Conservation (phyloP, 2,113 vertebrate species). For the Zosterops lateralis region DNA sequence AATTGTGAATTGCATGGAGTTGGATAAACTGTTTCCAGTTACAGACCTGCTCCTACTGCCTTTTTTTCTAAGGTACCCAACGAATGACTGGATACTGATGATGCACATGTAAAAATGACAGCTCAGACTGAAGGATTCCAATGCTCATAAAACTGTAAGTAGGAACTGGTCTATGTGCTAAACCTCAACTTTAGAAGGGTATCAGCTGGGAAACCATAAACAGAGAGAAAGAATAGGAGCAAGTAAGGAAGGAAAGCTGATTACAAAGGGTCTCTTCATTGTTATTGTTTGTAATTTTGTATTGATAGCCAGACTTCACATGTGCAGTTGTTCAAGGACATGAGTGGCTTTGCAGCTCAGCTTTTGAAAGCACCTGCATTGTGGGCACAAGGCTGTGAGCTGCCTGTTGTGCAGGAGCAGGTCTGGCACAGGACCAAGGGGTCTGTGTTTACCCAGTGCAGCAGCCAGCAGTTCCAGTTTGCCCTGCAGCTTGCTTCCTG, state of each 20-base stretch:
- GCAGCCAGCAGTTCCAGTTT: background rate
- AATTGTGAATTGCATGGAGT: background rate
- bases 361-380: background rate
- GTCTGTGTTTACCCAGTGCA: background rate
- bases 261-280: background rate
- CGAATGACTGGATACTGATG: background rate
- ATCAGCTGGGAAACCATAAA: background rate
- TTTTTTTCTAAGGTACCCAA: background rate
- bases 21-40: background rate
- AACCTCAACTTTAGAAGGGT: background rate
- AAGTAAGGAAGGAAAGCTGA: background rate
- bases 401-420: rapidly evolving
- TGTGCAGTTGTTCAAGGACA: background rate
- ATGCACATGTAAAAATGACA: background rate
- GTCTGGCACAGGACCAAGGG: background rate
- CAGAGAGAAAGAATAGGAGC: background rate
- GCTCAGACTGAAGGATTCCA: background rate
- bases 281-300: background rate
- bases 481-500: background rate
- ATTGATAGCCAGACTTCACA: background rate
- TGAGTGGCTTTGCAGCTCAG: background rate
- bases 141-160: background rate
- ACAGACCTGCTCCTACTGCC: background rate
- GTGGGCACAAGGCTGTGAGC: background rate
- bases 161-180: background rate